Evolutionary conservation across 1,140 invertebrate genomes (phyloP).

Genomic region (Stegodyphus mimosarum): DNA sequence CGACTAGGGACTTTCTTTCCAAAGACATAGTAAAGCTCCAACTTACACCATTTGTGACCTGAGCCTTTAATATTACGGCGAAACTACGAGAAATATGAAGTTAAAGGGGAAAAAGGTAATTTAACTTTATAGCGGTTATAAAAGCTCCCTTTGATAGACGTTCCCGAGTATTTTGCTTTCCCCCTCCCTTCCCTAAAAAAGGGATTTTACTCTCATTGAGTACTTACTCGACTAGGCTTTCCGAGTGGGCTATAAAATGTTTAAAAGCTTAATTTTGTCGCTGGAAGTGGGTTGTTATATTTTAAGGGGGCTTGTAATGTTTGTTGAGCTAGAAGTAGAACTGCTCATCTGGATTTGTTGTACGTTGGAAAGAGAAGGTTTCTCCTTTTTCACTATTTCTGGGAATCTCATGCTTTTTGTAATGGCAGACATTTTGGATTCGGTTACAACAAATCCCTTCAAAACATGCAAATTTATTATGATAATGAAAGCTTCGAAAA

Average conservation of each 20-base stretch:
- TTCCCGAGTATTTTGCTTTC: constrained; percentile 31
- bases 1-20: background rate
- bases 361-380: background rate
- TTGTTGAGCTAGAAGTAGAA: constrained; percentile 35
- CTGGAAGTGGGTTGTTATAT: constrained; percentile 48
- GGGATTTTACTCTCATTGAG: constrained; percentile 48
- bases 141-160: constrained; percentile 53
- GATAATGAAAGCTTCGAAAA: no score
- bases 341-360: constrained; percentile 40
- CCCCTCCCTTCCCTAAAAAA: background rate
- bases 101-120: constrained; percentile 47
- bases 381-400: no score
- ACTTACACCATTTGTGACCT: constrained; percentile 6
- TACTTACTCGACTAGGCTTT: constrained; percentile 33
- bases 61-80: background rate
- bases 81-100: constrained; percentile 52
- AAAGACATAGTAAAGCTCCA: background rate
- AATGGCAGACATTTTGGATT: no score
- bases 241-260: constrained; percentile 42
- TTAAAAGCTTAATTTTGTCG: constrained; percentile 54
- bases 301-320: constrained; percentile 54
- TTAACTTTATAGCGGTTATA: constrained; percentile 58
- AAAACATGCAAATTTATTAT: no score
- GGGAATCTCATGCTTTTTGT: no score
- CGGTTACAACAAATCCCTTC: no score